Evolutionary conservation across 2,888 invertebrate species (phyloP).

Genomic region (Acrobasis consociella): DNA sequence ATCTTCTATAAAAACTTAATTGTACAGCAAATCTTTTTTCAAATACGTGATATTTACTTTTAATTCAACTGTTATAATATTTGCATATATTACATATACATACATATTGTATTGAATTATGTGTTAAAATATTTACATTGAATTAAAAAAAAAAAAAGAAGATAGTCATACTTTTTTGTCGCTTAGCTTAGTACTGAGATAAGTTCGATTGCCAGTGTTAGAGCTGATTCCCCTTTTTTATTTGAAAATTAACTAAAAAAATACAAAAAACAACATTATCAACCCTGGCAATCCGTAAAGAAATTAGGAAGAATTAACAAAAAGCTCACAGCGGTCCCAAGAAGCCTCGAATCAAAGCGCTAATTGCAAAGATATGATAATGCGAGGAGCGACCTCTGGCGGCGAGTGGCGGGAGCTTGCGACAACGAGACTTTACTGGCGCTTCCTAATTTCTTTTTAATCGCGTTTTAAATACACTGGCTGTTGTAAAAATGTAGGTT

Average conservation of each 20-base stretch:
- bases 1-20: too few relatives aligned
- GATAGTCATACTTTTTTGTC: too few relatives aligned
- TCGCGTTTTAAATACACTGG: background rate
- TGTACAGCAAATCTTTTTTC: too few relatives aligned
- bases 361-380: constrained; percentile 64
- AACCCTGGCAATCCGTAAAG: constrained; percentile 39
- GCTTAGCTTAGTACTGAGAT: too few relatives aligned
- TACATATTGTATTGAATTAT: too few relatives aligned
- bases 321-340: constrained; percentile 51
- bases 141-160: too few relatives aligned
- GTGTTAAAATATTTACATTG: too few relatives aligned
- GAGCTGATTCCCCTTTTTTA: background rate
- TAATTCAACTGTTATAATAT: too few relatives aligned
- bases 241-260: background rate
- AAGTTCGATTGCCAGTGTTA: too few relatives aligned
- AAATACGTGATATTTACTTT: too few relatives aligned
- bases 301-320: constrained; percentile 67
- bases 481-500: background rate
- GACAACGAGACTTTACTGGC: background rate
- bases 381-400: constrained; percentile 47
- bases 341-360: constrained; percentile 57
- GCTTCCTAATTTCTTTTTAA: constrained; percentile 11
- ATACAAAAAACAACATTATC: background rate
- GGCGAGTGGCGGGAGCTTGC: constrained; percentile 33
- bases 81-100: too few relatives aligned